Conservation (phyloP, 2,113 vertebrate genomes). For the Apteryx owenii region DNA sequence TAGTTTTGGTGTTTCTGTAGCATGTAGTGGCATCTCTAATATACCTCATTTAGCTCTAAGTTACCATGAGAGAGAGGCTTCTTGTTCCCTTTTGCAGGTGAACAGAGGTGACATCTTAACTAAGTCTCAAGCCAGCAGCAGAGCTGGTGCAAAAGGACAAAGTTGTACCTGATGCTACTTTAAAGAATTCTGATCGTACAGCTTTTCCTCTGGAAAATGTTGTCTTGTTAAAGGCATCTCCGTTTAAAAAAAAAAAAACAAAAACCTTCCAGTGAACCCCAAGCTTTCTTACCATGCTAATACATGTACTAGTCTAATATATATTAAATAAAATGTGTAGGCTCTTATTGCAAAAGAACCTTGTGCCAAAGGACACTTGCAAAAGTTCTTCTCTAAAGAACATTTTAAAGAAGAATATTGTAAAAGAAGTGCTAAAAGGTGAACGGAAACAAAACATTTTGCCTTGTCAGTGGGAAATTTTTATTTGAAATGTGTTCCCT, state of each 20-base stretch:
- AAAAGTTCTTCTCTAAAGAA: not conserved
- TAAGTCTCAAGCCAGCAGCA: not conserved
- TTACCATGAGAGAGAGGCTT: too few species aligned
- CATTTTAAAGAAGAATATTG: rapidly evolving
- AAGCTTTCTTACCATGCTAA: not conserved
- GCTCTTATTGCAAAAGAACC: not conserved
- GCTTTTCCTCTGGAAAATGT: not conserved
- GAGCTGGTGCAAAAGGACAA: not conserved
- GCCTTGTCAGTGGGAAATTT: not conserved
- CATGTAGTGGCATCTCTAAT: not conserved
- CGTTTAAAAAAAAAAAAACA: rapidly evolving
- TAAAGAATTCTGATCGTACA: not conserved
- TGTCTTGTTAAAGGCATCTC: not conserved
- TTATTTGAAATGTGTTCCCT: not conserved
- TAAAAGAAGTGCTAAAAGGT: not conserved
- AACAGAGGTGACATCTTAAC: not conserved
- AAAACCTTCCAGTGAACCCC: not conserved
- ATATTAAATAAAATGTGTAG: not conserved
- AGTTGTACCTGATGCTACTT: not conserved
- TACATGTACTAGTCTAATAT: not conserved
- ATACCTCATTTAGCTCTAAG: too few species aligned
- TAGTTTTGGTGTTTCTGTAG: not conserved
- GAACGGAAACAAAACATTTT: not conserved
- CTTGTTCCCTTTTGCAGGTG: not conserved
- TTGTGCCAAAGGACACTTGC: not conserved